Evolutionary conservation across 1,140 invertebrate species (phyloP), one percentile per base, ranked within the genome.

Genomic region (Ericerus pela): DNA sequence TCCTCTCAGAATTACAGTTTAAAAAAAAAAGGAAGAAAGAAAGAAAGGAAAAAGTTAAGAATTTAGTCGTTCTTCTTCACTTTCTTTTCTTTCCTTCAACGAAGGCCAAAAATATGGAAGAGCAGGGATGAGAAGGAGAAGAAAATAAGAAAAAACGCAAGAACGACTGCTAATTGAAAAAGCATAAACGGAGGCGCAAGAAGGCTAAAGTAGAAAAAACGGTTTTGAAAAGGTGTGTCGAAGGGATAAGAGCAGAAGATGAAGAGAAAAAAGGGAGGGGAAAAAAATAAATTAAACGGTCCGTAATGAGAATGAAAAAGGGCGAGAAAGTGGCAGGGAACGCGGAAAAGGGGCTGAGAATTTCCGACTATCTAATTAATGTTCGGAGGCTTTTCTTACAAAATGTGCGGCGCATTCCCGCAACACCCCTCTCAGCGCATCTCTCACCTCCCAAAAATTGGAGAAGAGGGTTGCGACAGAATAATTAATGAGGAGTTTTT

Each of bases 141-240:
- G n/a, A 3, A n/a, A 12, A 30, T 26, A 20, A 12, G 20, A 54
- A 37, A 24, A 54, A 20, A 30, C 16, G 51, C 58, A n/a, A n/a
- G n/a, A n/a, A n/a, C n/a, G n/a, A n/a, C n/a, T n/a, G n/a, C n/a
- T n/a, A n/a, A n/a, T n/a, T n/a, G n/a, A n/a, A n/a, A n/a, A n/a
- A n/a, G n/a, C n/a, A n/a, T n/a, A n/a, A n/a, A n/a, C n/a, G n/a
- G n/a, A n/a, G 37, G 53, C 59, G 60, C 59, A 52, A 60, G 60
- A 31, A n/a, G n/a, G 37, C 16, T 11, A 11, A 43, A 38, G 10
- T 5, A 33, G 29, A 52, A 53, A 62, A 47, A 55, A 60, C 11
- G 37, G 37, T 41, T 56, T 55, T 58, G 54, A 47, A 60, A 61
- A 58, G 37, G 20, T 29, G 5, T 20, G 56, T 4, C 2, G 14